Conservation (phyloP, 2,888 invertebrate species). For the Pyrochroa serraticornis region DNA sequence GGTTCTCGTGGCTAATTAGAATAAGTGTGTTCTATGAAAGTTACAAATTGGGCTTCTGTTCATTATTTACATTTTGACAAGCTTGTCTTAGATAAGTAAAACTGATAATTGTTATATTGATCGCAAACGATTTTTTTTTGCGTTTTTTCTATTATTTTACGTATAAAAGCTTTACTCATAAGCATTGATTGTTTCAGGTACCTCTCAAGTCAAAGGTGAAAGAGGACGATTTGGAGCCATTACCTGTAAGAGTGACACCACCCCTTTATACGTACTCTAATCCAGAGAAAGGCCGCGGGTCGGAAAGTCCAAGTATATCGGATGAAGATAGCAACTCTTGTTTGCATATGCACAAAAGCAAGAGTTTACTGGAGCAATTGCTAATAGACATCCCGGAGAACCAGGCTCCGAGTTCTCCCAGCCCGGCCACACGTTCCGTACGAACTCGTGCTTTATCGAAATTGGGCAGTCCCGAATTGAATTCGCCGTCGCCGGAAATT, state of each 20-base stretch:
- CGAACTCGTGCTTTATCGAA: conserved; percentile 73
- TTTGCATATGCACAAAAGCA: conserved; percentile 52
- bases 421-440: conserved; percentile 60
- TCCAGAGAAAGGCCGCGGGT: conserved; percentile 64
- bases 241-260: conserved; percentile 74
- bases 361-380: conserved; percentile 76
- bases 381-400: conserved; percentile 79
- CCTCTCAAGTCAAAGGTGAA: conserved; percentile 32
- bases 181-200: conserved; percentile 30
- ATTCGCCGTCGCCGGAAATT: conserved; percentile 39
- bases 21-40: no score
- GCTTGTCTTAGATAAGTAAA: no score
- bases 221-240: conserved; percentile 61
- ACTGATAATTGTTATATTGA: no score
- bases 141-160: conserved; percentile 26
- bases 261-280: conserved; percentile 81
- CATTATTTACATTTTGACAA: no score
- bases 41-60: no score
- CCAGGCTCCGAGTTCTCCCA: conserved; percentile 51
- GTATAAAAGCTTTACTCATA: no score
- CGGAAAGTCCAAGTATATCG: conserved; percentile 51
- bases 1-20: no score
- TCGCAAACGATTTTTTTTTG: no score
- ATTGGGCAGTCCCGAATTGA: conserved; percentile 67
- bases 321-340: conserved; percentile 48